Percentiles rank a stretch among this genome's conserved stretches.
These are phyloP conservation scores for Gambusia affinis DNA, from an alignment of 2,113 vertebrate genomes.

Conservation along the genomic window DNA sequence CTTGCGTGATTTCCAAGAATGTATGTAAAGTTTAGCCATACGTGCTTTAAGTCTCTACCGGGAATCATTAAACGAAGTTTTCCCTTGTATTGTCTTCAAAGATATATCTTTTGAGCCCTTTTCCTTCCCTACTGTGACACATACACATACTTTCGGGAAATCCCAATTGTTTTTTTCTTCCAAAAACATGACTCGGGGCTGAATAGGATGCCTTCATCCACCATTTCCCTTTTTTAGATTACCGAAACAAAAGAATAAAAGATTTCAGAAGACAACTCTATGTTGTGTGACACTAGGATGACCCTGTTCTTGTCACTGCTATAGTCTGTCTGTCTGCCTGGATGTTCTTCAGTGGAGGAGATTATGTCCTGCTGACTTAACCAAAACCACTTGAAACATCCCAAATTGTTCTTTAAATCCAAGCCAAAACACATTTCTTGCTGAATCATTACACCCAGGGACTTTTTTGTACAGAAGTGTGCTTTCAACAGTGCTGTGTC, in stretches of 20 bases:
- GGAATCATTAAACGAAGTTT: constrained; percentile 11
- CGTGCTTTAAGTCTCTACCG: neutral
- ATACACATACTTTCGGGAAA: constrained; percentile 63
- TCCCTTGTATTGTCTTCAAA: constrained; percentile 21
- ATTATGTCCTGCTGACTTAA: constrained; percentile 51
- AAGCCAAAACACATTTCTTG: constrained; percentile 36
- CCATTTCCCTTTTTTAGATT: constrained; percentile 33
- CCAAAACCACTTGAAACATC: constrained; percentile 48
- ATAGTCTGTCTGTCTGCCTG: constrained; percentile 13
- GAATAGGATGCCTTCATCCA: constrained; percentile 43
- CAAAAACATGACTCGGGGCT: constrained; percentile 29
- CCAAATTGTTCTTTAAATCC: constrained; percentile 27
- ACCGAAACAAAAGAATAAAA: constrained; percentile 33
- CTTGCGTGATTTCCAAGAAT: constrained; percentile 10
- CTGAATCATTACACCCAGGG: constrained; percentile 45
- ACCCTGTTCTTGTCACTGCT: constrained; percentile 21
- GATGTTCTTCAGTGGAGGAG: constrained; percentile 24
- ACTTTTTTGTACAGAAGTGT: constrained; percentile 53
- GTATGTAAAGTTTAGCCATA: neutral
- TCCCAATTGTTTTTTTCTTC: constrained; percentile 45
- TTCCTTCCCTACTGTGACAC: constrained; percentile 32
- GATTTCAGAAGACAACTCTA: constrained; percentile 12
- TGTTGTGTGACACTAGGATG: constrained; percentile 25
- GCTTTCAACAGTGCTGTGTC: constrained; percentile 45
- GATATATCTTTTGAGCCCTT: constrained; percentile 42